Conservation (phyloP, 2,888 invertebrate species). For the Schizotus pectinicornis region DNA sequence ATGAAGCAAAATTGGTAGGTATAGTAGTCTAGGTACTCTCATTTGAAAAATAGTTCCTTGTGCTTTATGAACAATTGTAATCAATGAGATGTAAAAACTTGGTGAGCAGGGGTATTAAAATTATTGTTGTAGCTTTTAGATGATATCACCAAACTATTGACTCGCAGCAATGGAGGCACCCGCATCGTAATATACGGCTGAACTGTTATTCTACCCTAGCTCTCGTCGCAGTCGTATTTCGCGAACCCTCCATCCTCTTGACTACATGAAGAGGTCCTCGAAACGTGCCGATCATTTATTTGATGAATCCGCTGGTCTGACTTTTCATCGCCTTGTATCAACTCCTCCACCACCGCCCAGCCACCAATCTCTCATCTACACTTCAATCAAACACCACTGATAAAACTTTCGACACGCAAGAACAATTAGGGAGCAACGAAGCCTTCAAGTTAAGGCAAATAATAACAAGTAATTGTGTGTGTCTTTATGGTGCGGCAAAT, state of each 20-base stretch:
- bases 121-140: background rate
- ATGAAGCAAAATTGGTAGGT: no score
- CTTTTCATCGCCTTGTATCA: conserved; percentile 43
- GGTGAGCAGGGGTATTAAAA: no score
- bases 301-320: conserved; percentile 49
- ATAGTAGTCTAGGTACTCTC: no score
- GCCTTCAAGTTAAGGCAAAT: conserved; percentile 7
- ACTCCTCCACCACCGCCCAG: conserved; percentile 14
- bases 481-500: background rate
- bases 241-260: conserved; percentile 48
- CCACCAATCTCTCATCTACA: conserved; percentile 11
- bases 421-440: background rate
- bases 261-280: conserved; percentile 52
- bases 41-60: no score
- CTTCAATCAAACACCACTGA: conserved; percentile 3
- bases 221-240: conserved; percentile 44
- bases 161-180: conserved; percentile 10
- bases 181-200: conserved; percentile 21
- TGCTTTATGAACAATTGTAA: no score
- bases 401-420: background rate
- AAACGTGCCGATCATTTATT: conserved; percentile 56
- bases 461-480: background rate
- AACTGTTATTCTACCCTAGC: conserved; percentile 44
- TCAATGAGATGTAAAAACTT: no score
- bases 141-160: conserved; percentile 5